Evolutionary conservation across 2,797 vertebrate species (phyloP), one percentile per base, ranked within the genome.

Genomic region (Sitta carolinensis): DNA sequence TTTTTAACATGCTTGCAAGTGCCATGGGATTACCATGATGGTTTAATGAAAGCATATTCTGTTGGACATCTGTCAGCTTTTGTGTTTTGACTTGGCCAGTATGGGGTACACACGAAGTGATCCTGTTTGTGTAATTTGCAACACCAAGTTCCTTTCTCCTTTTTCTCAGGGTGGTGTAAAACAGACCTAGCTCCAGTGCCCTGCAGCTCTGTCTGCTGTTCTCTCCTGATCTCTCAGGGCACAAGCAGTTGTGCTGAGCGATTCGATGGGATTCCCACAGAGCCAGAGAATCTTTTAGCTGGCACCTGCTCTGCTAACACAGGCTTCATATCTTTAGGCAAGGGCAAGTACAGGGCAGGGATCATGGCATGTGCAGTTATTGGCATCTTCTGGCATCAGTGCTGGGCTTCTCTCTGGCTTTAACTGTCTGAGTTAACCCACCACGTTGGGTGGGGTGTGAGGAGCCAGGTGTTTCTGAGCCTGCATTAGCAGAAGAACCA

Each of bases 161-260:
- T 77, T 91, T 59, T 63, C 36, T 84, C 20, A 9, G 54, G 10
- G 21, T 29, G 15, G 9, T 11, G 27, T 50, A 48, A 84, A 38
- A 81, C n/a, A 48, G 30, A 22, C 25, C 6, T 13, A 22, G 20
- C 45, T 77, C 43, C 63, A 63, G 36, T 63, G 40, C 15, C 19
- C 21, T 27, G 22, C 25, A 42, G 22, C 32, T 92, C 29, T 45
- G 20, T 25, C 40, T 23, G 4, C 51, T 64, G 19, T 83, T 15
- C n/a, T 62, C 23, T 36, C 22, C 22, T 36, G 16, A 9, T 59
- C 11, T 4, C 48, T 9, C 1, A 0, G 17, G 12, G 17, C 2
- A 1, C 18, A 47, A 20, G 34, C 11, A 58, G 32, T 16, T 84
- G 23, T 21, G 21, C 51, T 62, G 57, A 34, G 30, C n/a, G 50